These are phyloP conservation scores for Ariolimax columbianus DNA, from an alignment of 2,888 invertebrate genomes.

Conservation along the genomic window DNA sequence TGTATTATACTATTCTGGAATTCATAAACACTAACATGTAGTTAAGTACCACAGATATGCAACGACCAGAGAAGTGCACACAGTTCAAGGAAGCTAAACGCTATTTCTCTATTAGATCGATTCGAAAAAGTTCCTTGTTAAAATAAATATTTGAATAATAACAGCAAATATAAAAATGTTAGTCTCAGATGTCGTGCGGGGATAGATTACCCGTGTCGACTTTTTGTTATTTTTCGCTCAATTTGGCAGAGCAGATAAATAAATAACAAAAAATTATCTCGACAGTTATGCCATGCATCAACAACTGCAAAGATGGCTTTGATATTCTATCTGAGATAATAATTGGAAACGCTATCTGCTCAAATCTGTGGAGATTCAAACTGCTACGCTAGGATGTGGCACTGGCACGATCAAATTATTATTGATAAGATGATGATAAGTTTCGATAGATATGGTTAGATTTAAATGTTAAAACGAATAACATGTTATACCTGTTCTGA, in stretches of 20 bases:
- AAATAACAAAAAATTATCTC: background rate
- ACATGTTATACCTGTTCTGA: no score
- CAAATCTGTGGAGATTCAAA: no score
- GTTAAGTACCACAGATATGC: background rate
- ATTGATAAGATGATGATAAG: no score
- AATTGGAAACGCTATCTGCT: no score
- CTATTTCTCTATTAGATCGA: background rate
- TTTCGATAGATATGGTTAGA: no score
- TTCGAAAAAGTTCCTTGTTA: background rate
- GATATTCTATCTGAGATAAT: background rate
- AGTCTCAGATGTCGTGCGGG: background rate
- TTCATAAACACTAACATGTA: background rate
- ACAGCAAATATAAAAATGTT: background rate
- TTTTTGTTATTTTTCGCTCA: background rate
- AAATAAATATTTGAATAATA: background rate
- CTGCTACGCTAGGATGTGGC: no score
- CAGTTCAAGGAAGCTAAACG: background rate
- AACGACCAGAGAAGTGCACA: background rate
- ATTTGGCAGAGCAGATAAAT: background rate
- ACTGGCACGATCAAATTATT: no score
- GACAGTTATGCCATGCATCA: slow-evolving; percentile 17
- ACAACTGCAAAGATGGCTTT: background rate
- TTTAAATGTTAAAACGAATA: no score
- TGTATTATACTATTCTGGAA: no score
- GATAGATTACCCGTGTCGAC: background rate